Evolutionary conservation across 2,888 invertebrate species (phyloP).

Genomic region (Zeuzera pyrina): DNA sequence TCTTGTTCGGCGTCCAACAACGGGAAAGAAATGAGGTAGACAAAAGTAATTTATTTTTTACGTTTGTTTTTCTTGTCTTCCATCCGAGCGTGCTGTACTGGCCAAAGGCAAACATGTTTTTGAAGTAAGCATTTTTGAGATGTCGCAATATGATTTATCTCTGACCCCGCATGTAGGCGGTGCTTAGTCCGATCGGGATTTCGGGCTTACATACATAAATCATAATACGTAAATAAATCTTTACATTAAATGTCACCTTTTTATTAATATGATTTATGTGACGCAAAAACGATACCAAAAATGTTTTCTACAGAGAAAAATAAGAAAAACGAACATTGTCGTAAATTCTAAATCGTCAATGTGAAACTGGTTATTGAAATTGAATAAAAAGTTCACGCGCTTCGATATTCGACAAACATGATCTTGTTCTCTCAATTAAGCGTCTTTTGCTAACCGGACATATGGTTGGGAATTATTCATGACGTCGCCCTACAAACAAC

Average conservation of each 20-base stretch:
- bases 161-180: conserved; percentile 61
- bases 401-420: conserved; percentile 41
- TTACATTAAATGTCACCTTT: conserved; percentile 42
- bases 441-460: conserved; percentile 49
- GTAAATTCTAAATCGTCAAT: conserved; percentile 24
- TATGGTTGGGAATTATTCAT: conserved; percentile 56
- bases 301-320: conserved; percentile 14
- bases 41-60: conserved; percentile 73
- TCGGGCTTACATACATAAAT: conserved; percentile 58
- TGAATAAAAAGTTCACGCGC: conserved; percentile 51
- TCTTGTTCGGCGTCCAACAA: conserved; percentile 68
- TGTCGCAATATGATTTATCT: conserved; percentile 68
- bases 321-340: conserved; percentile 12
- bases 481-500: conserved; percentile 36
- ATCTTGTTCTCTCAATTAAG: conserved; percentile 63
- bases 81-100: conserved; percentile 65
- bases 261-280: conserved; percentile 37
- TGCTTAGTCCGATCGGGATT: conserved; percentile 68
- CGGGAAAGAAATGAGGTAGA: conserved; percentile 71
- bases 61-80: conserved; percentile 70
- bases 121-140: conserved; percentile 72
- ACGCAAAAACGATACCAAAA: conserved; percentile 28
- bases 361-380: conserved; percentile 34
- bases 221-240: conserved; percentile 47
- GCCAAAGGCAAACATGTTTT: conserved; percentile 65